Conservation (phyloP, 37 sponge, comb jelly and placozoan species). For the Spongilla lacustris region DNA sequence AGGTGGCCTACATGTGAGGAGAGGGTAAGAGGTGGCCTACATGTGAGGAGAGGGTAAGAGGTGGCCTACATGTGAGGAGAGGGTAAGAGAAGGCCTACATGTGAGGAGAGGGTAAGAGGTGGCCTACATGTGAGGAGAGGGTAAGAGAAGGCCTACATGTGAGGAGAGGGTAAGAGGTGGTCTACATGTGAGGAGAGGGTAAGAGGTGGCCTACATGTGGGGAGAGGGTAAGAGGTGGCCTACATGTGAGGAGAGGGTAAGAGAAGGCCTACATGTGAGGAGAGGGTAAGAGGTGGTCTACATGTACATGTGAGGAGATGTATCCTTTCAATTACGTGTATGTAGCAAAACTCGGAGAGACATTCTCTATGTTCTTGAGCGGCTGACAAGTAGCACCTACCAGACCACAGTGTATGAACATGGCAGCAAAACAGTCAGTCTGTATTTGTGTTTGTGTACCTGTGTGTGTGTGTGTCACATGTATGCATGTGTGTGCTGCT, state of each 20-base stretch:
- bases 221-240: not conserved
- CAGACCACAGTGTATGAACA: not conserved
- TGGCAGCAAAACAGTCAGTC: not conserved
- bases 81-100: not conserved
- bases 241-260: not conserved
- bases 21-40: too few relatives aligned
- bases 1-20: too few relatives aligned
- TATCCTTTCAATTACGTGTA: not conserved
- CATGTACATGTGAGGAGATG: not conserved
- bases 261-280: too few relatives aligned
- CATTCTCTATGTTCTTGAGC: conserved; percentile 20
- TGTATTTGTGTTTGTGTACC: not conserved
- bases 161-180: too few relatives aligned
- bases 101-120: not conserved
- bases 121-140: not conserved
- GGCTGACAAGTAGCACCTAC: not conserved
- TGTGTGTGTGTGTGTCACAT: conserved; percentile 29
- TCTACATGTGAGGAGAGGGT: not conserved
- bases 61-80: not conserved
- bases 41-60: too few relatives aligned
- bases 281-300: too few relatives aligned
- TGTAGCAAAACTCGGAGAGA: not conserved
- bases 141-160: too few relatives aligned
- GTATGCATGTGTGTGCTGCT: not conserved
- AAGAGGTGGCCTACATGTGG: not conserved